Evolutionary conservation across 92 coral and sea anemone genomes (phyloP).

Genomic region (Zoanthus sansibaricus): DNA sequence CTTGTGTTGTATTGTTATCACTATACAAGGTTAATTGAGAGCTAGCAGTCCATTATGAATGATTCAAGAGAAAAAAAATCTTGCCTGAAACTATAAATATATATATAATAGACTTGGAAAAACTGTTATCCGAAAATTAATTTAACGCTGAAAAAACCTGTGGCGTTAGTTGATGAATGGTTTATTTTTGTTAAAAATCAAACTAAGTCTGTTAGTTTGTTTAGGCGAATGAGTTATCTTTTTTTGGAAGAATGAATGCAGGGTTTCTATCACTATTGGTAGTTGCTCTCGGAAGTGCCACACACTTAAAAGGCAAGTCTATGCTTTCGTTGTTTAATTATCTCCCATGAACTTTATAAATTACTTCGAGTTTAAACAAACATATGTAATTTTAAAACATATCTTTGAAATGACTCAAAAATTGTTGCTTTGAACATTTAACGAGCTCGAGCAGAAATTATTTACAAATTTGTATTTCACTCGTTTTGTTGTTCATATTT

Average conservation of each 20-base stretch:
- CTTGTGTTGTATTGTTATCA: constrained; percentile 44
- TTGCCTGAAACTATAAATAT: not conserved
- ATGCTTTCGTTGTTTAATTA: not conserved
- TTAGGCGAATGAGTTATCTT: not conserved
- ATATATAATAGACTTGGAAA: not conserved
- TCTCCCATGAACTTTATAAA: not conserved
- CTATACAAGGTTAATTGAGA: not conserved
- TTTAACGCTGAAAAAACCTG: not conserved
- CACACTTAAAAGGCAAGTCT: constrained; percentile 23
- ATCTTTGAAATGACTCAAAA: not conserved
- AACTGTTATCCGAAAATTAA: not conserved
- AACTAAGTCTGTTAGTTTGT: not conserved
- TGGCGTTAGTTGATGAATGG: not conserved
- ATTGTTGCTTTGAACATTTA: not conserved
- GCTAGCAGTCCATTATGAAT: constrained; percentile 20
- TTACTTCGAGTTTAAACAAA: not conserved
- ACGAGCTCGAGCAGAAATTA: not conserved
- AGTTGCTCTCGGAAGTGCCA: not conserved
- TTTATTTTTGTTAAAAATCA: not conserved
- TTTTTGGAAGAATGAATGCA: not conserved
- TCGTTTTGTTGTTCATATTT: not conserved
- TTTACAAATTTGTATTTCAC: not conserved
- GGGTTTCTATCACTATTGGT: not conserved
- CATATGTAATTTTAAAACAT: not conserved
- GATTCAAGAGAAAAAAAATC: constrained; percentile 19